Base-by-base conservation (phyloP, 2,888 invertebrate genomes). In the Glomeris marginata region DNA sequence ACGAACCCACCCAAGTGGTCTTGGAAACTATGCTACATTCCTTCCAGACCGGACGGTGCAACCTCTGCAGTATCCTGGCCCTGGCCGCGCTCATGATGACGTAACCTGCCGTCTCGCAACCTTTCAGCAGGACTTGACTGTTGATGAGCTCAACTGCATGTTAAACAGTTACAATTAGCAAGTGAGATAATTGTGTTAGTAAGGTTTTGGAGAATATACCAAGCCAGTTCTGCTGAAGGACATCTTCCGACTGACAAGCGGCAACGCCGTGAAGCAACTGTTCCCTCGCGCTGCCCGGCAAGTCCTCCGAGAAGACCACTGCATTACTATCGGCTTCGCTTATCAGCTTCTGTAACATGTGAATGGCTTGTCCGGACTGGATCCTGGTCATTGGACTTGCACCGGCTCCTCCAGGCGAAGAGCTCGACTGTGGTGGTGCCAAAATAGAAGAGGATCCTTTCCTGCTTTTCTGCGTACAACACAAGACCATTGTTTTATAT, bases 11-110 rank as follows among this genome's bases (percentile, higher is more conserved):
- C 94, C 97, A 97, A 0, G 95, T 91, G 1, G 85, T 84, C 69
- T 97, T 97, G 33, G 85, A 80, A n/a, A 91, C 83, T 2, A 90
- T 71, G 10, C 85, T 84, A 46, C 84, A 73, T 60, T 85, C 81
- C 50, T 80, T 78, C 90, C 90, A 91, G 0, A 86, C 83, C 0
- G 95, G 88, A 49, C 83, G 77, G 66, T 91, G 88, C 38, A 83
- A 75, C 49, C 86, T 76, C 66, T 95, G 94, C 1, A 88, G 71
- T 56, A 98, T 88, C 69, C 91, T 87, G 0, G 97, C 91, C 59
- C 92, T 87, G 11, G 94, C 92, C 1, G 97, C 94, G 64, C 92
- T 92, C 56, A 98, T 74, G 58, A 98, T 88, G 49, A 98, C 88
- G 72, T 97, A 97, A 15, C 97, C 98, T 57, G 85, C 83, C 0